A percentile compares a stretch with the other conserved stretches of the same genome.
These are phyloP conservation scores for Daphoenositta chrysoptera DNA, from an alignment of 2,113 vertebrate genomes.

Conservation along the genomic window DNA sequence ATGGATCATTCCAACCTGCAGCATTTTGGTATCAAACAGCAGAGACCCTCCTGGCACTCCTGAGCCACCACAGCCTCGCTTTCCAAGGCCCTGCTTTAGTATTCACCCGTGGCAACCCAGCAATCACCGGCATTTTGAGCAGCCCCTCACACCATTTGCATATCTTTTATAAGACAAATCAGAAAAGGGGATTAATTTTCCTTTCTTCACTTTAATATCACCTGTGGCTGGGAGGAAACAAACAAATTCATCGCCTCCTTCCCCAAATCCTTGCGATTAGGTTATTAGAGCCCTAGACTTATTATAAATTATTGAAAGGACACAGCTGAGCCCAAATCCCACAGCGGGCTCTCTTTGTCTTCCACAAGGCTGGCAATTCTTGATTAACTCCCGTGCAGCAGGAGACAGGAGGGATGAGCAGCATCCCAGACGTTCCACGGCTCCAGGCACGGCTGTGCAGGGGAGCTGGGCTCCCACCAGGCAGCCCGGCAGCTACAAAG, in stretches of 20 bases:
- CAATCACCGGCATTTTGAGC: not conserved
- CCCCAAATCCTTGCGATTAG: slow-evolving; percentile 29
- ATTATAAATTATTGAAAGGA: slow-evolving; percentile 36
- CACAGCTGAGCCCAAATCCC: slow-evolving; percentile 35
- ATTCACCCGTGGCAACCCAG: not conserved
- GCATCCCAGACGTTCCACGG: rapidly evolving
- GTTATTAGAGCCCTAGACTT: slow-evolving; percentile 19
- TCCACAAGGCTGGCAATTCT: not conserved
- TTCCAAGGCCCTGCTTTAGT: not conserved
- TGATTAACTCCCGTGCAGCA: not conserved
- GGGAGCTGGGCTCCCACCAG: not conserved
- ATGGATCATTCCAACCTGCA: not conserved
- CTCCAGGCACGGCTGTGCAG: rapidly evolving
- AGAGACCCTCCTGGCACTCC: not conserved
- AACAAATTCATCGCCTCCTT: slow-evolving; percentile 17
- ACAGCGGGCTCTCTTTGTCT: not conserved
- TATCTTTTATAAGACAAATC: slow-evolving; percentile 35
- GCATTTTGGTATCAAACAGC: not conserved
- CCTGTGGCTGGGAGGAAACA: slow-evolving; percentile 29
- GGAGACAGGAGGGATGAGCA: not conserved
- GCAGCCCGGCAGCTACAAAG: not conserved
- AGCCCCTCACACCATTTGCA: not conserved
- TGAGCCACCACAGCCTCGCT: not conserved
- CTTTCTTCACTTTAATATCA: not conserved
- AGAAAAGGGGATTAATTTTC: slow-evolving; percentile 32